These are phyloP conservation scores for Octomys mimax DNA, from an alignment of 2,797 vertebrate genomes.

Conservation along the genomic window DNA sequence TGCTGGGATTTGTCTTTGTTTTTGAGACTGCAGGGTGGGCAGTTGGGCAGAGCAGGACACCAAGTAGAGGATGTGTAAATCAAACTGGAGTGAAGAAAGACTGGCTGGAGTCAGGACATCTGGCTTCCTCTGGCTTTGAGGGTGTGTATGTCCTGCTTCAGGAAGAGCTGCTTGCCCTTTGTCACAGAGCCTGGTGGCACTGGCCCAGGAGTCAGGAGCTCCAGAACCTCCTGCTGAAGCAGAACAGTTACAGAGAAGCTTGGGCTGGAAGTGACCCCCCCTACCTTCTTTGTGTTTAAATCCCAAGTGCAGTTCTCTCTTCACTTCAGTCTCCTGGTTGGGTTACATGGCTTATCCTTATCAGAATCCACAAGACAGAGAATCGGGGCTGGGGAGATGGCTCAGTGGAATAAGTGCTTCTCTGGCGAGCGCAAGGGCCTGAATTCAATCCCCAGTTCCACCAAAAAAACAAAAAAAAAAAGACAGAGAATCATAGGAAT, in stretches of 20 bases:
- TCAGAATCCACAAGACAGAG: too few relatives aligned
- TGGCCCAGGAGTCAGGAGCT: neutral
- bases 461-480: too few relatives aligned
- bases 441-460: too few relatives aligned
- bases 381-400: too few relatives aligned
- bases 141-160: neutral
- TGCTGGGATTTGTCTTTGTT: neutral
- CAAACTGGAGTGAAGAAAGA: neutral
- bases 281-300: too few relatives aligned
- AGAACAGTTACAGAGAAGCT: neutral
- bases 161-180: neutral
- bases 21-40: neutral
- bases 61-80: neutral
- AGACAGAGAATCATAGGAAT: neutral
- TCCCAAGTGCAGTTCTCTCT: neutral
- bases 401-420: too few relatives aligned
- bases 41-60: neutral
- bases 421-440: too few relatives aligned
- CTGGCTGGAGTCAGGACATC: neutral
- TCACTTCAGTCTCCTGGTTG: neutral
- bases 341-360: neutral
- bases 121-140: neutral
- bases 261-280: neutral
- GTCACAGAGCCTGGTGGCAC: neutral
- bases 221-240: neutral